A percentile compares a stretch with the other conserved stretches of the same genome.
phyloP scores from a whole-genome alignment of 92 coral and sea anemone genomes.

The Heliopora coerulea region DNA sequence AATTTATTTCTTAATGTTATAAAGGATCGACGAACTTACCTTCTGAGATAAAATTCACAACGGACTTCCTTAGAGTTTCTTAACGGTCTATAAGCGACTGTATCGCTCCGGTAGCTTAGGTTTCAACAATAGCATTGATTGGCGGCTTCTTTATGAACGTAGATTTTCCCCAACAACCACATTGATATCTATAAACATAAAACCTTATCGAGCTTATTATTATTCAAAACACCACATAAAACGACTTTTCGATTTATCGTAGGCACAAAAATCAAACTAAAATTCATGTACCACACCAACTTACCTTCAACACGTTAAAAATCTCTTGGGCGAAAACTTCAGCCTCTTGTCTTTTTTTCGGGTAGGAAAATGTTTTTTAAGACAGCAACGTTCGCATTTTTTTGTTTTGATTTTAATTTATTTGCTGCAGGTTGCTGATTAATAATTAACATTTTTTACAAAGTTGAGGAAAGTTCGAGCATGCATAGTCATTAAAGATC shows the following conservation, averaged over 20 bases:
- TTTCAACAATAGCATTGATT: neutral
- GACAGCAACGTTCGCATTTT: neutral
- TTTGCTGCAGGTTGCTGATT: constrained; percentile 2
- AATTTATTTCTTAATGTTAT: too few relatives aligned
- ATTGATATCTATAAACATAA: neutral
- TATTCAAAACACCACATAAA: neutral
- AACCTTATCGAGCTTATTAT: neutral
- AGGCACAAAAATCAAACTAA: too few relatives aligned
- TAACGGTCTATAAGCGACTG: too few relatives aligned
- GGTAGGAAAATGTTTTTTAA: neutral
- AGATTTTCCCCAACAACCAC: neutral
- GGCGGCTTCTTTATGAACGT: neutral
- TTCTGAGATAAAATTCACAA: too few relatives aligned
- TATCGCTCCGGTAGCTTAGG: neutral
- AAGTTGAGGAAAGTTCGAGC: too few relatives aligned
- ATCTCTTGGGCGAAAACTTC: too few relatives aligned
- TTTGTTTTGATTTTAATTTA: neutral
- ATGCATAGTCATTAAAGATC: too few relatives aligned
- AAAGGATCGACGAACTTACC: too few relatives aligned
- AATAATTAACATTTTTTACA: constrained; percentile 7
- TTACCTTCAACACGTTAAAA: neutral
- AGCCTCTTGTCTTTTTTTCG: too few relatives aligned
- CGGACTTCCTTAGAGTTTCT: too few relatives aligned
- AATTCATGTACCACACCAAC: neutral
- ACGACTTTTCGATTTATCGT: neutral